Conservation (phyloP, 2,113 vertebrate genomes). For the Meles meles region DNA sequence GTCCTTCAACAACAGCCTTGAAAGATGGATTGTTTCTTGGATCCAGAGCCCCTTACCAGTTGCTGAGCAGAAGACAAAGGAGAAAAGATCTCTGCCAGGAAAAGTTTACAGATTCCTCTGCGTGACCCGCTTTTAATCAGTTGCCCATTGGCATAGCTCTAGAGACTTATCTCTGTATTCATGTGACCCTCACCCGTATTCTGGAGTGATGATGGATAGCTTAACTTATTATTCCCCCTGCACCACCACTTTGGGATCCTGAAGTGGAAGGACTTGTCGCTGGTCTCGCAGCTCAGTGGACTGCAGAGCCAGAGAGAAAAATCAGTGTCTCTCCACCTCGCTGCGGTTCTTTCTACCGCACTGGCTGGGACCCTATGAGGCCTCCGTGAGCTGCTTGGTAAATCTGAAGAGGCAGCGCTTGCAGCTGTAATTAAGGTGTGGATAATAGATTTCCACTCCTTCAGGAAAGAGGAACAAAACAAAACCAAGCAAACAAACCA, state of each 20-base stretch:
- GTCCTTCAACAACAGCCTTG: neutral
- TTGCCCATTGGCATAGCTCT: neutral
- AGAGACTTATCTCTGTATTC: neutral
- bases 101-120: neutral
- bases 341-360: neutral
- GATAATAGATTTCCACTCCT: neutral
- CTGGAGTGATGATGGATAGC: neutral
- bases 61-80: neutral
- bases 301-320: neutral
- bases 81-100: neutral
- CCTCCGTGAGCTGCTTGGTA: neutral
- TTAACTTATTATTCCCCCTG: neutral
- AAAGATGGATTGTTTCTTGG: neutral
- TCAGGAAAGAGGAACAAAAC: neutral
- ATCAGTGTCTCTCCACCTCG: neutral
- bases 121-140: neutral
- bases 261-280: neutral
- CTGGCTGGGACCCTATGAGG: neutral
- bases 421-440: conserved; percentile 40
- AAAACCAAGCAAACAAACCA: conserved; percentile 14
- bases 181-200: neutral
- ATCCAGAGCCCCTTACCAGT: neutral
- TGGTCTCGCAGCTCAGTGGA: neutral
- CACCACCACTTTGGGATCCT: neutral
- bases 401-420: neutral